These are phyloP conservation scores for Andrena dorsata DNA, from an alignment of 2,888 invertebrate genomes.

Conservation along the genomic window DNA sequence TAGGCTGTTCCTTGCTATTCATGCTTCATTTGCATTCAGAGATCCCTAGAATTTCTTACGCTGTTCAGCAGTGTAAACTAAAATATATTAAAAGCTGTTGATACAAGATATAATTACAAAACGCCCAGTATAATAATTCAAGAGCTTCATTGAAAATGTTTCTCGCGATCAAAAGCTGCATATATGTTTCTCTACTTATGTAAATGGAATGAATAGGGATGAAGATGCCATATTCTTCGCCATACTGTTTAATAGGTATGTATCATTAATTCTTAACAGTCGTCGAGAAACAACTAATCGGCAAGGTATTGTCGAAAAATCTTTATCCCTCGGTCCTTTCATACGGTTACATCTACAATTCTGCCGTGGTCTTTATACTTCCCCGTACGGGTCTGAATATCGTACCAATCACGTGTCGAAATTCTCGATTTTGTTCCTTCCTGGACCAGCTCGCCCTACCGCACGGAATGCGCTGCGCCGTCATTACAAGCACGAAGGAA, in stretches of 20 bases:
- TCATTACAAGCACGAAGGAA: slow-evolving; percentile 46
- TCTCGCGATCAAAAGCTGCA: not conserved
- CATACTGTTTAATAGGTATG: not conserved
- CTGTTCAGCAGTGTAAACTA: too few relatives aligned
- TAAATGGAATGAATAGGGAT: not conserved
- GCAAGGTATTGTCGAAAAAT: not conserved
- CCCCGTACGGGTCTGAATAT: slow-evolving; percentile 25
- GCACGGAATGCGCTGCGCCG: slow-evolving; percentile 56
- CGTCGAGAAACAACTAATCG: not conserved
- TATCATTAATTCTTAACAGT: not conserved
- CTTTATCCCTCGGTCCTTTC: not conserved
- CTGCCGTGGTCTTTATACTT: slow-evolving; percentile 9
- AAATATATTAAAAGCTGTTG: too few relatives aligned
- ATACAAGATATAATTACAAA: too few relatives aligned
- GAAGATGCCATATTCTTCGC: not conserved
- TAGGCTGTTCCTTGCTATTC: too few relatives aligned
- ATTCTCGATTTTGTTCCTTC: slow-evolving; percentile 53
- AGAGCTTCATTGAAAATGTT: too few relatives aligned
- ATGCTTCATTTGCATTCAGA: too few relatives aligned
- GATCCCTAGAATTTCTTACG: too few relatives aligned
- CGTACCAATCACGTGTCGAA: slow-evolving; percentile 40
- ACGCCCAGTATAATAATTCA: too few relatives aligned
- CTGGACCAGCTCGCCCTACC: slow-evolving; percentile 25
- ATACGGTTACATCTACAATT: not conserved
- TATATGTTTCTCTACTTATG: not conserved